phyloP scores from a whole-genome alignment of 2,888 invertebrate species.

The Campoletis raptor region DNA sequence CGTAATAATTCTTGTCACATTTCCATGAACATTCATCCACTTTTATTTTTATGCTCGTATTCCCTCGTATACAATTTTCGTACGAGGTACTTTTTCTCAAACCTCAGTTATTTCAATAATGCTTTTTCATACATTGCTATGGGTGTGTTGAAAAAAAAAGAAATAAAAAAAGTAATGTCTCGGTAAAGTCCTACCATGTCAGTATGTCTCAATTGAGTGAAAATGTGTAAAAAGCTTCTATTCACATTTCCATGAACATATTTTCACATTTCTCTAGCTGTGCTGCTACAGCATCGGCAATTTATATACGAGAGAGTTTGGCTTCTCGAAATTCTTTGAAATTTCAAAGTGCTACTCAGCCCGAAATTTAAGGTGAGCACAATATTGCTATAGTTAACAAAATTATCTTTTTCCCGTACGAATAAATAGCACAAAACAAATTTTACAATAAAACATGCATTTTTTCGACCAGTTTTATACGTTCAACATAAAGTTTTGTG shows the following conservation, averaged over 20 bases:
- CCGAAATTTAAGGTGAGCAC: not conserved
- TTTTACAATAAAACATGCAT: not conserved
- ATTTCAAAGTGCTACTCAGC: not conserved
- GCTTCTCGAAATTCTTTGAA: not conserved
- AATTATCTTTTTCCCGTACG: not conserved
- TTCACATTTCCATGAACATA: slow-evolving; percentile 6
- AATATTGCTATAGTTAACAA: not conserved
- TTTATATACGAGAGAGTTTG: not conserved
- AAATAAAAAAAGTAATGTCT: not conserved
- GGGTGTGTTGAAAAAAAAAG: slow-evolving; percentile 1
- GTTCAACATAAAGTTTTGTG: not conserved
- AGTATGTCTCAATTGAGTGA: not conserved
- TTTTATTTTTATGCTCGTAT: not conserved
- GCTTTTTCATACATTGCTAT: not conserved
- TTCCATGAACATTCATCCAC: slow-evolving; percentile 7
- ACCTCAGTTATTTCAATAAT: not conserved
- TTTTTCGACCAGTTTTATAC: not conserved
- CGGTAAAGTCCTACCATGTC: not conserved
- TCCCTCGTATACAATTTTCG: not conserved
- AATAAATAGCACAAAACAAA: not conserved
- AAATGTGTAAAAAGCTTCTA: not conserved
- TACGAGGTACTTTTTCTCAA: slow-evolving; percentile 10
- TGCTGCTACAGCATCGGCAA: not conserved
- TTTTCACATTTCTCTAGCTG: not conserved
- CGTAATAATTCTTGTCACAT: slow-evolving; percentile 6